These are phyloP conservation scores for Portunus trituberculatus DNA, from an alignment of 1,140 invertebrate genomes.

Conservation along the genomic window DNA sequence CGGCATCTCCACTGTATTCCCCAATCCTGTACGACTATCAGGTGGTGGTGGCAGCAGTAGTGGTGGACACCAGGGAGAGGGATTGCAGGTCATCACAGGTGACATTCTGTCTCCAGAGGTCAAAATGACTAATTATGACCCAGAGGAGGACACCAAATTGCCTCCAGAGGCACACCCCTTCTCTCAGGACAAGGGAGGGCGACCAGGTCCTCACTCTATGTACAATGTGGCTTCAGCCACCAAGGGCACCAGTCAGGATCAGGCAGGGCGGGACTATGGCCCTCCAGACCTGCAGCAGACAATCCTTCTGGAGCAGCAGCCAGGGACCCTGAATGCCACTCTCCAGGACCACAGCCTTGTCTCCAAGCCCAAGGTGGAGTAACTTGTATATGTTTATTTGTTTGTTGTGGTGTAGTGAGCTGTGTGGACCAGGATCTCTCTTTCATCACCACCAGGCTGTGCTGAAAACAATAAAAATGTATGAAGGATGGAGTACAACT, in stretches of 20 bases:
- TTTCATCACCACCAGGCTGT: not conserved
- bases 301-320: constrained; percentile 46
- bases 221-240: constrained; percentile 34
- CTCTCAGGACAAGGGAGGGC: constrained; percentile 21
- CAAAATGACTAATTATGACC: constrained; percentile 49
- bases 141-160: constrained; percentile 44
- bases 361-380: constrained; percentile 56
- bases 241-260: not conserved
- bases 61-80: not conserved
- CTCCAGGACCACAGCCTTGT: constrained; percentile 46
- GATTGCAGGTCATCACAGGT: constrained; percentile 66
- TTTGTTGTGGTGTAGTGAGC: not conserved
- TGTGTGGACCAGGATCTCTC: not conserved
- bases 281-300: constrained; percentile 36
- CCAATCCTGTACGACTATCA: constrained; percentile 62
- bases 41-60: not conserved
- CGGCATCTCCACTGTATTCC: constrained; percentile 68
- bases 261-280: constrained; percentile 28
- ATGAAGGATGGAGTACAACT: too few relatives aligned
- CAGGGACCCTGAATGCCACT: constrained; percentile 35
- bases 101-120: constrained; percentile 30
- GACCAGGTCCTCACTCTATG: constrained; percentile 25
- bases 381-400: not conserved
- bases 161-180: not conserved
- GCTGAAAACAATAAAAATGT: not conserved